These are phyloP conservation scores for Oithona nana DNA, from an alignment of 2,888 invertebrate genomes.

Conservation along the genomic window DNA sequence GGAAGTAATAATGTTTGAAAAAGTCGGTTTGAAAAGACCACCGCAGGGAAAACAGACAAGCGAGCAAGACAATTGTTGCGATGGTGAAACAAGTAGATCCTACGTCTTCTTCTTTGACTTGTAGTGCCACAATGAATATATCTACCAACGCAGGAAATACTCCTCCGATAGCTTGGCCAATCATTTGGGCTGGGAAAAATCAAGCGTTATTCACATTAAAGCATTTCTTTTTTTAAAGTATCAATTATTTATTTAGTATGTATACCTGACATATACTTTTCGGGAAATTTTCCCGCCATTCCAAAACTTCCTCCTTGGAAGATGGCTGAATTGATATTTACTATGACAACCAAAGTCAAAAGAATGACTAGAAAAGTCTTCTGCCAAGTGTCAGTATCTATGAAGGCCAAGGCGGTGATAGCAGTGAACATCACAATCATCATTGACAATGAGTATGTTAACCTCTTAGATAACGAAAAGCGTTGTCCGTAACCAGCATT, in stretches of 20 bases:
- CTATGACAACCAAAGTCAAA: slow-evolving; percentile 5
- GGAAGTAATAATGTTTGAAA: neutral
- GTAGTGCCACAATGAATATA: slow-evolving; percentile 3
- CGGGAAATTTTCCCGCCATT: slow-evolving; percentile 28
- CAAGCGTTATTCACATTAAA: no score
- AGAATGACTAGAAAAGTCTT: neutral
- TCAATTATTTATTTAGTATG: no score
- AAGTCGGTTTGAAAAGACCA: neutral
- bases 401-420: neutral
- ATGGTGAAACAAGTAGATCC: slow-evolving; percentile 27
- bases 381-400: slow-evolving; percentile 9
- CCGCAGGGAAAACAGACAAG: neutral
- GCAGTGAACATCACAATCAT: slow-evolving; percentile 1
- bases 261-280: slow-evolving; percentile 26
- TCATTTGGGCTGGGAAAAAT: slow-evolving; percentile 29
- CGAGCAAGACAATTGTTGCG: slow-evolving; percentile 25
- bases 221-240: no score
- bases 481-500: slow-evolving; percentile 10
- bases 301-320: slow-evolving; percentile 29
- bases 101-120: neutral
- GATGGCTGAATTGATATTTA: slow-evolving; percentile 22
- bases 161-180: slow-evolving; percentile 30
- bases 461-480: neutral
- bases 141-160: slow-evolving; percentile 26
- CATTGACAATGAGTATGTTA: neutral